These are phyloP conservation scores for Acanthis flammea DNA, from an alignment of 2,797 vertebrate species.

Conservation along the genomic window DNA sequence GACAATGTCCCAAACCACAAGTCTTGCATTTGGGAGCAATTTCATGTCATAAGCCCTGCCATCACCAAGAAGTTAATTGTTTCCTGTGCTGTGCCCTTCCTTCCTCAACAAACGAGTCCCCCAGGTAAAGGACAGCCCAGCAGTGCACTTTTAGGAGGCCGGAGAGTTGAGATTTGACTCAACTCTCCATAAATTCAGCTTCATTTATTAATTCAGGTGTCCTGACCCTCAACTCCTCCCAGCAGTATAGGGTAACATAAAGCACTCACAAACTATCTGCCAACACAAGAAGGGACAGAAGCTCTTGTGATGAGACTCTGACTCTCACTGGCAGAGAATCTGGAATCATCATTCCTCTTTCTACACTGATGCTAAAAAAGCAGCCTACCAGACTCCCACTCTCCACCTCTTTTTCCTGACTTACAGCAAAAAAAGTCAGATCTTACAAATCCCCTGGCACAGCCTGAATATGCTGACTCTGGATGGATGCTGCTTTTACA, in stretches of 20 bases:
- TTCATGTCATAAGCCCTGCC: neutral
- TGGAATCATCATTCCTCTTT: neutral
- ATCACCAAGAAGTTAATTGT: rapidly evolving
- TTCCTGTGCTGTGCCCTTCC: neutral
- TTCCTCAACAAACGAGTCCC: neutral
- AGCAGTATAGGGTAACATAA: neutral
- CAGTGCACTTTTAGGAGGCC: neutral
- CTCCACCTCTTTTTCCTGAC: neutral
- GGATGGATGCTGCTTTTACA: neutral
- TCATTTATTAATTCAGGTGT: neutral
- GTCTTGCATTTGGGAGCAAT: neutral
- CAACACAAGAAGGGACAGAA: neutral
- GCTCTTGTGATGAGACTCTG: neutral
- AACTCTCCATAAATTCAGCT: rapidly evolving
- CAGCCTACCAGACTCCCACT: neutral
- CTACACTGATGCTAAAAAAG: neutral
- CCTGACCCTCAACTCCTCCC: neutral
- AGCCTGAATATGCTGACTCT: neutral
- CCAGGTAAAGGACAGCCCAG: neutral
- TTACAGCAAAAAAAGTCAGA: neutral
- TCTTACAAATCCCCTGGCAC: neutral
- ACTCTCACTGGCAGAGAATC: neutral
- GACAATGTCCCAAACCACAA: neutral
- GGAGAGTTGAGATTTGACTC: neutral
- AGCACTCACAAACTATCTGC: neutral